Evolutionary conservation across 2,888 invertebrate genomes (phyloP).

Genomic region (Leuctra nigra): DNA sequence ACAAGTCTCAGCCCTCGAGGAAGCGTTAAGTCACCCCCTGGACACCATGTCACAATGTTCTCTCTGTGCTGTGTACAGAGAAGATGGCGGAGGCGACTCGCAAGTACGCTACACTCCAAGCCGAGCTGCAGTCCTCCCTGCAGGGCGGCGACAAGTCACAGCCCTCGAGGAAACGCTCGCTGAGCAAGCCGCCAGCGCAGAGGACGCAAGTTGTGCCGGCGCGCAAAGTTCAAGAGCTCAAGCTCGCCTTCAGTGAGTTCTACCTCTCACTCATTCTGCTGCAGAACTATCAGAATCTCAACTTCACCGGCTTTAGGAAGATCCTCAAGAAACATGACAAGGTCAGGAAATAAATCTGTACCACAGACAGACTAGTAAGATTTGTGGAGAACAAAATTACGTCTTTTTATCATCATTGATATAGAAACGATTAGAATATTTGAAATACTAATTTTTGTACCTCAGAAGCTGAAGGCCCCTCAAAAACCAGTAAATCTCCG

Average conservation of each 20-base stretch:
- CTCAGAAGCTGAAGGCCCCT: no score
- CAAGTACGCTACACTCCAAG: constrained; percentile 84
- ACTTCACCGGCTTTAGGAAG: constrained; percentile 97
- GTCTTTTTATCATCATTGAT: no score
- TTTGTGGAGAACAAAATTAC: no score
- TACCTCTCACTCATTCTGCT: constrained; percentile 92
- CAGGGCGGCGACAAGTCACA: constrained; percentile 34
- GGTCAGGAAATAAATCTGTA: no score
- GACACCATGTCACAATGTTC: constrained; percentile 14
- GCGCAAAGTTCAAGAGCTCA: constrained; percentile 85
- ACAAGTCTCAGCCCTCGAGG: constrained; percentile 36
- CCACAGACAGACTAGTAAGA: no score
- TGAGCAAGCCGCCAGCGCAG: constrained; percentile 32
- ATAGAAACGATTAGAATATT: no score
- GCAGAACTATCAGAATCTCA: constrained; percentile 97
- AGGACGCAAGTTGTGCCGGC: constrained; percentile 54
- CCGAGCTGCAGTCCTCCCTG: constrained; percentile 59
- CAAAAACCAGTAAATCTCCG: no score
- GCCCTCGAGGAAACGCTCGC: constrained; percentile 43
- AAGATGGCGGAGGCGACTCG: constrained; percentile 96
- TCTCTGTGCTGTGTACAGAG: constrained; percentile 50
- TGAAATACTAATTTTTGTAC: no score
- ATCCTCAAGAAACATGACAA: constrained; percentile 99
- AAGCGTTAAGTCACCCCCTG: constrained; percentile 37
- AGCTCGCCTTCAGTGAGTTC: constrained; percentile 97